A percentile compares a stretch with the other conserved stretches of the same genome.
phyloP scores from a whole-genome alignment of 2,113 vertebrate genomes.

The Mirza zaza region DNA sequence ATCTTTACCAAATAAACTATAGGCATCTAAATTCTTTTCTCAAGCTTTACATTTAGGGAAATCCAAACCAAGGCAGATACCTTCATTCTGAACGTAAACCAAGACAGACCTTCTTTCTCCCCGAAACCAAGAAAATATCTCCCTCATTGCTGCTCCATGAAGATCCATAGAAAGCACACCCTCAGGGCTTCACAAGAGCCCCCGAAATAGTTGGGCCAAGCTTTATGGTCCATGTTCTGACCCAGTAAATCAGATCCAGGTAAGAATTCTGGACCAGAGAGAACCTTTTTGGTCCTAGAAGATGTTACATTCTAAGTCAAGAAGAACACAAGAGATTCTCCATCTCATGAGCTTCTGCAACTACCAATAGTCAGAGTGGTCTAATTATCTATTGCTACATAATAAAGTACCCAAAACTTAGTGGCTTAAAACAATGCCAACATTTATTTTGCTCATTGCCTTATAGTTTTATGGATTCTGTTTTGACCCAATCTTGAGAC shows the following conservation, averaged over 20 bases:
- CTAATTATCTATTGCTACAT: background rate
- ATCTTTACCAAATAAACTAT: background rate
- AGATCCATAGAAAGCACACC: background rate
- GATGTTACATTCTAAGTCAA: background rate
- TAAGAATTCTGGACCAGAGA: background rate
- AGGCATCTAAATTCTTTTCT: background rate
- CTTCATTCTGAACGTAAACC: background rate
- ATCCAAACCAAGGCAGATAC: background rate
- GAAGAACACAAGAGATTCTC: background rate
- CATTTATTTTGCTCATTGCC: background rate
- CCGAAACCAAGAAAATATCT: background rate
- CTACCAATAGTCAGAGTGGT: background rate
- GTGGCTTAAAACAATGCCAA: background rate
- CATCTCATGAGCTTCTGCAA: background rate
- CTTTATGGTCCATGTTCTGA: background rate
- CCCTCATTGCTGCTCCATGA: background rate
- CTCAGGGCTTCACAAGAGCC: background rate
- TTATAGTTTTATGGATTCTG: background rate
- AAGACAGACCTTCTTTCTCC: background rate
- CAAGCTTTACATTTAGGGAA: background rate
- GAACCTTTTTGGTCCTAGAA: background rate
- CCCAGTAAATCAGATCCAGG: background rate
- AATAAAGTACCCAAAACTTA: background rate
- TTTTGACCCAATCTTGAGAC: background rate
- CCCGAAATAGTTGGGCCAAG: background rate